phyloP scores from a whole-genome alignment of 2,113 vertebrate species.

The Desmodus rotundus region DNA sequence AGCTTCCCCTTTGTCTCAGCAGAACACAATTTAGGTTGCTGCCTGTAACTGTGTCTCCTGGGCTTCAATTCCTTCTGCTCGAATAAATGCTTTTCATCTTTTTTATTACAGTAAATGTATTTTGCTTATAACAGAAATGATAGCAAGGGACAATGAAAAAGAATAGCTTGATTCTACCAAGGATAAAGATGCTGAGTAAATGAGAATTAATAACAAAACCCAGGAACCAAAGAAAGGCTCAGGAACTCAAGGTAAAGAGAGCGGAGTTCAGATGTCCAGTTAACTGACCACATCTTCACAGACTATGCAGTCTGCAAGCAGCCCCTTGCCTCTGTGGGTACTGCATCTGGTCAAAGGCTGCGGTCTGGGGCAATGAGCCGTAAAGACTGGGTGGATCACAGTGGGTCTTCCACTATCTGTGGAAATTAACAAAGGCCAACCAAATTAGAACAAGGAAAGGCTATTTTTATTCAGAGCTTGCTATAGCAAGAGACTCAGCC shows the following conservation, averaged over 20 bases:
- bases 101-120: background rate
- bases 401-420: background rate
- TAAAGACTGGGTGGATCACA: background rate
- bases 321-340: background rate
- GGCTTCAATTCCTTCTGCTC: background rate
- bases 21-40: background rate
- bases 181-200: background rate
- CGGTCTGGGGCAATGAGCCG: fast-evolving
- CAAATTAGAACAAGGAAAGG: background rate
- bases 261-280: background rate
- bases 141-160: background rate
- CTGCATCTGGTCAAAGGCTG: background rate
- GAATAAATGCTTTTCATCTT: background rate
- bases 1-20: background rate
- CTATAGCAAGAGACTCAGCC: background rate
- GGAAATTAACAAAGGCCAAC: background rate
- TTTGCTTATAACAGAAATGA: background rate
- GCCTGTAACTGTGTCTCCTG: background rate
- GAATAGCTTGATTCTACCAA: background rate
- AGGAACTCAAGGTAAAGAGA: background rate
- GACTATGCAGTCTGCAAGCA: background rate
- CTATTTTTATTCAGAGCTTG: background rate
- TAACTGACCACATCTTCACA: background rate
- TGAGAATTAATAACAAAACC: background rate
- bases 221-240: background rate